Evolutionary conservation across 2,888 invertebrate genomes (phyloP), one percentile per base, ranked within the genome.

Genomic region (Mylabris sibirica): DNA sequence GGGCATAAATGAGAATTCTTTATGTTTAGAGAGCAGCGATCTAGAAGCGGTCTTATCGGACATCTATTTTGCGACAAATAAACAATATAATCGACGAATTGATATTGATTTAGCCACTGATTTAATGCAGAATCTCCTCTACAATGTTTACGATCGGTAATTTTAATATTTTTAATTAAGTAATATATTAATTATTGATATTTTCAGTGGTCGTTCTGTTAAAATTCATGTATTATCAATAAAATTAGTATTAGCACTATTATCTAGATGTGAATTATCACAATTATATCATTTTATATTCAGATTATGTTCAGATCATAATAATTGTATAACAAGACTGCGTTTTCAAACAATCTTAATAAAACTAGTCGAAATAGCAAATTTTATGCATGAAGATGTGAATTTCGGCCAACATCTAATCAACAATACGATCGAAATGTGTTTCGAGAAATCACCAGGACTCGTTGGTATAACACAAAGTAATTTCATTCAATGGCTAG

Each of bases 361-460:
- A 20, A 90, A 91, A 81, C 84, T 93, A 30, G 88, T 89, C 11
- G 85, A 89, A 85, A 76, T 89, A 82, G 84, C 89, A 78, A 86
- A 87, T 73, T 90, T 89, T 81, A 83, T 93, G 53, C 91, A 90
- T 59, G 90, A 90, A 81, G 87, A 87, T 71, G 86, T 87, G 22
- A 87, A 88, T 35, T 91, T 90, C 84, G 90, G 90, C 34, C 86
- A 87, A 67, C 88, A 89, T 72, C 83, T 88, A 65, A 87, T 93
- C 24, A 88, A 90, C 74, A 85, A 87, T 17, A 91, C 93, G 73
- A 88, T 94, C 65, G 91, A 93, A 72, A 89, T 89, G 74, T 94
- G 94, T 84, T 93, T 93, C 85, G 87, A 87, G 72, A 89, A 90
- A 91, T 90, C 88, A 72, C 90, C 90, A n/a, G 91, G 91, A 22